phyloP scores from a whole-genome alignment of 2,888 invertebrate species.

The Agonopterix alstromeriana region DNA sequence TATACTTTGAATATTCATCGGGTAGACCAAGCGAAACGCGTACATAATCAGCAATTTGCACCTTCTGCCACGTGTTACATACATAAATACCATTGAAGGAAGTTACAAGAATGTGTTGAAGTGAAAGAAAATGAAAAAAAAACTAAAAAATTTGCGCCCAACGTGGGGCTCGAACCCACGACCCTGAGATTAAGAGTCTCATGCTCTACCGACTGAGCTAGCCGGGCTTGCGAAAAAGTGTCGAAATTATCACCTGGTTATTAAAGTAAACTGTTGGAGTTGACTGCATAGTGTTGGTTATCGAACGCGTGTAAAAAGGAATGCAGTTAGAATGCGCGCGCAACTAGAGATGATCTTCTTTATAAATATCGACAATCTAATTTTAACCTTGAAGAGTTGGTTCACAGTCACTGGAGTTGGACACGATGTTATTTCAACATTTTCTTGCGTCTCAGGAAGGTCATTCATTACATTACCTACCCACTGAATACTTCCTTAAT shows the following conservation, averaged over 20 bases:
- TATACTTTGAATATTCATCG: too few relatives aligned
- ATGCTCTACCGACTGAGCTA: slow-evolving; percentile 72
- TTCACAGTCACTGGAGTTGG: too few relatives aligned
- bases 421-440: too few relatives aligned
- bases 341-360: neutral
- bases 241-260: slow-evolving; percentile 8
- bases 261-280: neutral
- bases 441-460: too few relatives aligned
- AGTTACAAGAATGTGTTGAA: neutral
- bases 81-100: too few relatives aligned
- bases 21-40: too few relatives aligned
- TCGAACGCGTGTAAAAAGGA: neutral
- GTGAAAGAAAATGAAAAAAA: neutral
- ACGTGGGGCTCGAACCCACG: slow-evolving; percentile 78
- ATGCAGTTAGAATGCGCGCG: slow-evolving; percentile 6
- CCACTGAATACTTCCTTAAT: too few relatives aligned
- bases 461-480: too few relatives aligned
- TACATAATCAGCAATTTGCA: too few relatives aligned
- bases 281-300: neutral
- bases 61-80: too few relatives aligned
- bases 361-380: too few relatives aligned
- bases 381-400: too few relatives aligned
- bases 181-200: slow-evolving; percentile 79
- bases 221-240: slow-evolving; percentile 34
- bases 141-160: slow-evolving; percentile 54